Base-by-base conservation (phyloP, 2,888 invertebrate species). In the Eledone cirrhosa region DNA sequence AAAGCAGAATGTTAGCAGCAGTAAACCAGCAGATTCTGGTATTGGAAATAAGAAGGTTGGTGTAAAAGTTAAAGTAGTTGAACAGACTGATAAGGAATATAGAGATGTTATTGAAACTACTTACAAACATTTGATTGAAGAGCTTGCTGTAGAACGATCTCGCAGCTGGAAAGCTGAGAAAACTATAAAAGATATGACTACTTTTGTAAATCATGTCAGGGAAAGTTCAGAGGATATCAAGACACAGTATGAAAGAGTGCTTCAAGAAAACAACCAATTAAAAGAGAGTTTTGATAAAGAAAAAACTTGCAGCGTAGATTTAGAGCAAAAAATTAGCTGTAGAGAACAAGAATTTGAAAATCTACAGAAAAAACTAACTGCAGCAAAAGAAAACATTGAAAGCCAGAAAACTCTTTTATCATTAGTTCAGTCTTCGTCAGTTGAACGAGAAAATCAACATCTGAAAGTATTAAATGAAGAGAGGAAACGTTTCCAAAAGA, bases 41-140 rank as follows among this genome's bases (percentile, higher is more conserved):
- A 11, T 3, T 41, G 41, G 41, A 8, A 0, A 11, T 41, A 41
- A 41, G 11, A 41, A 41, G 41, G 1, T 11, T 8, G 41, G 41
- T 8, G 41, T 41, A 41, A 41, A 41, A 41, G 41, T 41, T 41
- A 41, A 41, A 8, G 41, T 8, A 72, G 11, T n/a, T 8, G 19
- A 72, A 13, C 72, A 72, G 41, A 72, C 29, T 7, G 72, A 72
- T 33, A 22, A 72, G 41, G 72, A 72, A 11, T 72, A 72, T 2
- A 31, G 72, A 8, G n/a, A 72, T 72, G 72, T 72, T 7, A 72
- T 72, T 22, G 72, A 72, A 72, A 72, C 5, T 72, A 72, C 72
- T 0, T 72, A 72, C 72, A 72, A 72, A 13, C 22, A 41, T 72
- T 33, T 72, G 29, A n/a, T 72, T 4, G 41, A 41, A n/a, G 72